Evolutionary conservation across 2,888 invertebrate species (phyloP).

Genomic region (Troglohyphantes excavatus): DNA sequence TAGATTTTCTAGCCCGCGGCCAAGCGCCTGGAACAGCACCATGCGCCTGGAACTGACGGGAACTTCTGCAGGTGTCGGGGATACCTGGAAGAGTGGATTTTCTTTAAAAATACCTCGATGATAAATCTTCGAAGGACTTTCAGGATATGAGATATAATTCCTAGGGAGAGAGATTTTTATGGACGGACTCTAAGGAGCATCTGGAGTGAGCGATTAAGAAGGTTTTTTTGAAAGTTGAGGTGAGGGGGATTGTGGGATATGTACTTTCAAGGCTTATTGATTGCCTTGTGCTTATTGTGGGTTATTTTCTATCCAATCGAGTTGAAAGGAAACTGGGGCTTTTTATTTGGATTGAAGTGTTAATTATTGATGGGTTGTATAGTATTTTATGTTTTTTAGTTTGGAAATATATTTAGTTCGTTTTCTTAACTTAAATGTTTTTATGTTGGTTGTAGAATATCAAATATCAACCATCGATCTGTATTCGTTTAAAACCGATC

Average conservation of each 20-base stretch:
- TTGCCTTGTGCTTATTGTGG: neutral
- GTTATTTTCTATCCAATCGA: neutral
- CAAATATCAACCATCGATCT: too few relatives aligned
- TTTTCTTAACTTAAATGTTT: too few relatives aligned
- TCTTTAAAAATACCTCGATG: constrained; percentile 5
- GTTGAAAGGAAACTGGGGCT: too few relatives aligned
- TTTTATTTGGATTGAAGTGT: too few relatives aligned
- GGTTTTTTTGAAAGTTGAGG: neutral
- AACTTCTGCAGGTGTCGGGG: constrained; percentile 32
- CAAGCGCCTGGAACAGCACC: neutral
- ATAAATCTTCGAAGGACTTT: constrained; percentile 36
- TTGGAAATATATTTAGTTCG: too few relatives aligned
- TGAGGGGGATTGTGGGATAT: neutral
- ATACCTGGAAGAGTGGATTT: neutral
- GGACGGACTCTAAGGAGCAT: neutral
- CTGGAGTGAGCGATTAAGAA: neutral
- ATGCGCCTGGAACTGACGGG: constrained; percentile 18
- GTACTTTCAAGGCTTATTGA: constrained; percentile 9
- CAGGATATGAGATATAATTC: constrained; percentile 23
- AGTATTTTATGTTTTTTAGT: too few relatives aligned
- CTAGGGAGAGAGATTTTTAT: constrained; percentile 8
- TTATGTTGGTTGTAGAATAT: too few relatives aligned
- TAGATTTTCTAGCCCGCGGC: constrained; percentile 12
- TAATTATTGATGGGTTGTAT: too few relatives aligned
- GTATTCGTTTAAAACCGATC: too few relatives aligned